Conservation (phyloP, 92 coral and sea anemone genomes). For the Desmophyllum pertusum region DNA sequence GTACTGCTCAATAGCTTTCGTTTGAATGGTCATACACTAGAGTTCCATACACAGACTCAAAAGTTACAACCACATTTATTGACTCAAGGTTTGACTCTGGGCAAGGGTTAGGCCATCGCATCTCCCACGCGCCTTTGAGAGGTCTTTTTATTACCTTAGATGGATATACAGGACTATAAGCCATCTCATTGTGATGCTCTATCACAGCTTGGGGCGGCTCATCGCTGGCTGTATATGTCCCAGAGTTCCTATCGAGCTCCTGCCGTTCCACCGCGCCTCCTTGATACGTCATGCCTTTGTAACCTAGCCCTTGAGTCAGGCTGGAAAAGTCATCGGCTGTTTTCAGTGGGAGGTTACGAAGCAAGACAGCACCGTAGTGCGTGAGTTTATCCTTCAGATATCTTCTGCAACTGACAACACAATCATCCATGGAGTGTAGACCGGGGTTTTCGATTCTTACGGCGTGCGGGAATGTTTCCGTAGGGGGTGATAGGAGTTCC, state of each 20-base stretch:
- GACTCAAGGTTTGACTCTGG: too few species aligned
- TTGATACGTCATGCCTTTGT: conserved; percentile 74
- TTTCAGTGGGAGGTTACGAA: conserved; percentile 78
- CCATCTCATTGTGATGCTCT: conserved; percentile 91
- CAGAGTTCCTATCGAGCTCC: conserved; percentile 61
- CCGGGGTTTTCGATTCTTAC: conserved; percentile 59
- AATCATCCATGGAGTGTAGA: conserved; percentile 28
- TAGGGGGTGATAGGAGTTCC: conserved; percentile 66
- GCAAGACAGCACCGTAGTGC: conserved; percentile 74
- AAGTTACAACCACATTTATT: too few species aligned
- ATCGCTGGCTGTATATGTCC: conserved; percentile 80
- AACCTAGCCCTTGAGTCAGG: conserved; percentile 70
- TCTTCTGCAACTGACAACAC: conserved; percentile 30
- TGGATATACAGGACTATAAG: conserved; percentile 84
- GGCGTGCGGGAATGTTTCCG: conserved; percentile 72
- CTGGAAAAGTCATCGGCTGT: conserved; percentile 65
- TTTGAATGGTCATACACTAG: too few species aligned
- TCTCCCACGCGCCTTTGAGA: too few species aligned
- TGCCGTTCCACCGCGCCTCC: conserved; percentile 85
- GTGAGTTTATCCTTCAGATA: conserved; percentile 53
- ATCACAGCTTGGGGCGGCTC: conserved; percentile 83
- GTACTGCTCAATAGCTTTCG: too few species aligned
- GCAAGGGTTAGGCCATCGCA: too few species aligned
- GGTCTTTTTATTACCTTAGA: conserved; percentile 58
- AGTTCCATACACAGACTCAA: too few species aligned